A percentile compares a stretch with the other conserved stretches of the same genome.
Conservation (phyloP, 2,888 invertebrate genomes). For the Diplazon laetatorius region DNA sequence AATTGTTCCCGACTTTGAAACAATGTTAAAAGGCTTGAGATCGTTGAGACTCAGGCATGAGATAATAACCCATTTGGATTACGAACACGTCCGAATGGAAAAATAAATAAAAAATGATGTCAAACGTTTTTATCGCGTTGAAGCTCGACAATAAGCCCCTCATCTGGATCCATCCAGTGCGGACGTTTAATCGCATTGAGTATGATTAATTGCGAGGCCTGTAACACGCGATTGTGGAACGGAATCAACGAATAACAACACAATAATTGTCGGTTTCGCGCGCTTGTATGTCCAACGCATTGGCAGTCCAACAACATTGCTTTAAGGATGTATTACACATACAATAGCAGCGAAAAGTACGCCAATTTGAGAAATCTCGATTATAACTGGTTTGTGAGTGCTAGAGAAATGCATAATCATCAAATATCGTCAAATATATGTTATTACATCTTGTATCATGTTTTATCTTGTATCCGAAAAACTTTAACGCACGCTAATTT, state of each 20-base stretch:
- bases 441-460: too few relatives aligned
- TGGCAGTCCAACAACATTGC: not conserved
- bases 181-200: conserved; percentile 32
- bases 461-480: too few relatives aligned
- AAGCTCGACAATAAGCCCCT: not conserved
- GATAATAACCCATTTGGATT: too few relatives aligned
- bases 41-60: too few relatives aligned
- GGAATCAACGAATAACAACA: conserved; percentile 34
- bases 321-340: too few relatives aligned
- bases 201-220: conserved; percentile 42
- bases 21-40: not conserved
- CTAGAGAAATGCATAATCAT: too few relatives aligned
- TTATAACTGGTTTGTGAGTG: too few relatives aligned
- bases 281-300: conserved; percentile 3
- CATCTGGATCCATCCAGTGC: not conserved
- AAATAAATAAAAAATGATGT: not conserved
- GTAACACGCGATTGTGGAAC: conserved; percentile 38
- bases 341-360: too few relatives aligned
- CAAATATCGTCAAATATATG: too few relatives aligned
- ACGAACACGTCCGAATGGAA: too few relatives aligned
- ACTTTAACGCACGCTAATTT: too few relatives aligned
- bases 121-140: not conserved
- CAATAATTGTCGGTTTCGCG: conserved; percentile 27
- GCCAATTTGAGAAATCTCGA: too few relatives aligned
- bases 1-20: not conserved